These are phyloP conservation scores for Pollenia amentaria DNA, from an alignment of 2,888 invertebrate species.

Conservation along the genomic window DNA sequence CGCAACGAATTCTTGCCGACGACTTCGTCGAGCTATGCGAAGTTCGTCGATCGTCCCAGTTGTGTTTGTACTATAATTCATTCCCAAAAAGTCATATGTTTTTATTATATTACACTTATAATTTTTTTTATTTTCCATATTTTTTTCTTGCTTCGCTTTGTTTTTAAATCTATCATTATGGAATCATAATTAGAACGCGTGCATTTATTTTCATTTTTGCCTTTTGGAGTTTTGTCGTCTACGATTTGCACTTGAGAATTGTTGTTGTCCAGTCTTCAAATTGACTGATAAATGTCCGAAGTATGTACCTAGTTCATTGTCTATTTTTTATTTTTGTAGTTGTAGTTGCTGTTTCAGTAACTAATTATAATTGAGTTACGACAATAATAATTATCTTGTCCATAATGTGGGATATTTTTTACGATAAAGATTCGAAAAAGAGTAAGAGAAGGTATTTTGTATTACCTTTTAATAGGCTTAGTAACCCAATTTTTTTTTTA, in stretches of 20 bases:
- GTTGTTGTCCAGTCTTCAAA: conserved; percentile 32
- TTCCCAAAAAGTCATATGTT: conserved; percentile 59
- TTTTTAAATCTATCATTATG: conserved; percentile 25
- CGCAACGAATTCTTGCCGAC: too few species aligned
- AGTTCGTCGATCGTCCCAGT: too few species aligned
- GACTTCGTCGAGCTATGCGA: too few species aligned
- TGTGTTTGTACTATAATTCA: conserved; percentile 46
- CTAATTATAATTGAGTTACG: conserved; percentile 56
- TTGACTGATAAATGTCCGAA: conserved; percentile 61
- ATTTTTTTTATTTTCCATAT: conserved; percentile 4
- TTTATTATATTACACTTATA: conserved; percentile 21
- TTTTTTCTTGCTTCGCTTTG: conserved; percentile 9
- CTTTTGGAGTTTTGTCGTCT: conserved; percentile 12
- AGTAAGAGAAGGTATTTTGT: not conserved
- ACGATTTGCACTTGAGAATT: conserved; percentile 4
- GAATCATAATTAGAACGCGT: conserved; percentile 61
- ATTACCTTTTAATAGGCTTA: conserved; percentile 10
- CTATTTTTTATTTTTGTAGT: not conserved
- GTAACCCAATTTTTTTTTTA: not conserved
- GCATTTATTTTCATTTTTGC: conserved; percentile 23
- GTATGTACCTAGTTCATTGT: conserved; percentile 2
- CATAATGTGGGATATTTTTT: not conserved
- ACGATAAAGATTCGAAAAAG: too few species aligned
- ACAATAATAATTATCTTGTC: conserved; percentile 51
- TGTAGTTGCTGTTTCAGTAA: conserved; percentile 11